Evolutionary conservation across 2,888 invertebrate species (phyloP).

Genomic region (Didymodactylos carnosus): DNA sequence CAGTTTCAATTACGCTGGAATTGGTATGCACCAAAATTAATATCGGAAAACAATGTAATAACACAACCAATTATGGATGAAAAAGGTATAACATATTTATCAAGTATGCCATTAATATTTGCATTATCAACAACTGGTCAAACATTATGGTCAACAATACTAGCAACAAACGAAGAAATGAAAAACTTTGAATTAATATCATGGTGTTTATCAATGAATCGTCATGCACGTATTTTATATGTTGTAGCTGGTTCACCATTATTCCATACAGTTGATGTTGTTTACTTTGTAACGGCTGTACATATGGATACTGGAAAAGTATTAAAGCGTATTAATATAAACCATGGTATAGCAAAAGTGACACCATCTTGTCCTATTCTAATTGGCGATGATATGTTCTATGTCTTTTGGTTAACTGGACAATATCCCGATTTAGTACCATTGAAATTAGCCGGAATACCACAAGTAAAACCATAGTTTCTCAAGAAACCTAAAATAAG

Average conservation of each 20-base stretch:
- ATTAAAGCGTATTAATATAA: neutral
- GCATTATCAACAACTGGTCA: neutral
- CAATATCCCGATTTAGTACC: no score
- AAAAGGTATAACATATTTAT: neutral
- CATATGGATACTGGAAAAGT: neutral
- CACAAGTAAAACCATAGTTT: no score
- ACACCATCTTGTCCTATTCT: no score
- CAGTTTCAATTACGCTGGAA: neutral
- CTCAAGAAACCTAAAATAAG: no score
- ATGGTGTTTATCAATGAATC: neutral
- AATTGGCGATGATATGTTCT: no score
- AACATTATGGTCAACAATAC: neutral
- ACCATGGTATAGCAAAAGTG: no score
- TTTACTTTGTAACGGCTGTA: neutral
- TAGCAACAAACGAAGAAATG: neutral
- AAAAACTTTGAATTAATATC: neutral
- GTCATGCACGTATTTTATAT: neutral
- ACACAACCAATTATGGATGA: neutral
- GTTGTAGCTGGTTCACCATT: neutral
- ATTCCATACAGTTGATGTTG: no score
- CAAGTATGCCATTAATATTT: neutral
- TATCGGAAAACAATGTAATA: neutral
- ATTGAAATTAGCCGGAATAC: no score
- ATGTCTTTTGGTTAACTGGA: no score
- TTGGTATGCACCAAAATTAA: neutral